Evolutionary conservation across 2,797 vertebrate species (phyloP).

Genomic region (Dicrostonyx torquatus): DNA sequence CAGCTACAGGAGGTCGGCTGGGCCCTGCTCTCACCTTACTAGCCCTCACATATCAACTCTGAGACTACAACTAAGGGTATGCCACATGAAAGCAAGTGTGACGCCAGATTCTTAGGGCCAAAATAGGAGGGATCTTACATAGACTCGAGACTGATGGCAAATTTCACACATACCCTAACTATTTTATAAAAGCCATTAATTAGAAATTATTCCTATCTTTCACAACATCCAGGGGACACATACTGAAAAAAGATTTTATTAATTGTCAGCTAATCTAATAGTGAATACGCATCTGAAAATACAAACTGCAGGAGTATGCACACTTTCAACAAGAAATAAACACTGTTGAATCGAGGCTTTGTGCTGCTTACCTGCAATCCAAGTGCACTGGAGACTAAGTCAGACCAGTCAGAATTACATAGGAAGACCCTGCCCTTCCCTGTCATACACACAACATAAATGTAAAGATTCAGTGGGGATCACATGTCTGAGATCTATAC

Average conservation of each 20-base stretch:
- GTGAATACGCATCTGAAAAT: not conserved
- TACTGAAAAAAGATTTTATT: not conserved
- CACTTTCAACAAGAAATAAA: not conserved
- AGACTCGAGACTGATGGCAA: not conserved
- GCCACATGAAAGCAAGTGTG: not conserved
- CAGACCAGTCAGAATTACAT: not conserved
- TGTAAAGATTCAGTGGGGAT: not conserved
- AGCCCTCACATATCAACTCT: not conserved
- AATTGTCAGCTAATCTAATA: not conserved
- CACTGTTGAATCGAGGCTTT: not conserved
- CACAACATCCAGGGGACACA: not conserved
- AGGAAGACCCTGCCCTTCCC: not conserved
- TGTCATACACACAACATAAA: not conserved
- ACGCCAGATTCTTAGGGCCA: not conserved
- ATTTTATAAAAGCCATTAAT: not conserved
- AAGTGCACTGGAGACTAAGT: not conserved
- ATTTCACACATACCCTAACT: too few species aligned
- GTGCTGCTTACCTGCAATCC: not conserved
- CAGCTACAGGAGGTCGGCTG: not conserved
- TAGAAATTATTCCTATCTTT: not conserved
- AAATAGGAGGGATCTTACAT: not conserved
- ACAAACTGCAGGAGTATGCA: not conserved
- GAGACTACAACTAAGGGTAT: not conserved
- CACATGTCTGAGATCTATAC: not conserved
- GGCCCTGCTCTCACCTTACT: not conserved